Conservation (phyloP, 35 echinoderm and acorn worm genomes). For the Acanthaster planci region DNA sequence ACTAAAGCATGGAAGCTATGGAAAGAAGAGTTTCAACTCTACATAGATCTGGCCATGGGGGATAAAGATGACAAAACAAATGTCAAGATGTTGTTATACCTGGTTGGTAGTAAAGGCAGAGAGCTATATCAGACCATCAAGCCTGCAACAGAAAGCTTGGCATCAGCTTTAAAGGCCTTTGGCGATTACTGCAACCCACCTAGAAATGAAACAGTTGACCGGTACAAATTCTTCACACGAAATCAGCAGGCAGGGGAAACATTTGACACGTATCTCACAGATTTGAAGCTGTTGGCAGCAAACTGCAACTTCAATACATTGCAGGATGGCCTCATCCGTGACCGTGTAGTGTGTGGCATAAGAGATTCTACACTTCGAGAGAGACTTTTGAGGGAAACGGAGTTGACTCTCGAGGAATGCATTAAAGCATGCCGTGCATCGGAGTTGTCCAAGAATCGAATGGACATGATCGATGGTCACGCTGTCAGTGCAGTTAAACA, state of each 20-base stretch:
- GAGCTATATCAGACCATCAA: conserved; percentile 12
- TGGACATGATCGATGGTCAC: not conserved
- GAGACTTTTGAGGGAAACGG: conserved; percentile 39
- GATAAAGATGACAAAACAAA: conserved; percentile 13
- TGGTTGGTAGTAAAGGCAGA: conserved; percentile 39
- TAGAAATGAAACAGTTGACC: conserved; percentile 16
- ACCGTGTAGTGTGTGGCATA: conserved; percentile 59
- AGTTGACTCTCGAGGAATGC: conserved; percentile 39
- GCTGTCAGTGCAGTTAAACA: not conserved
- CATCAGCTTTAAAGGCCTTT: conserved; percentile 7
- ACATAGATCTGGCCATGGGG: conserved; percentile 15
- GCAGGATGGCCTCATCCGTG: conserved; percentile 43
- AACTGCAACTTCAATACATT: conserved; percentile 51
- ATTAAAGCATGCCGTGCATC: not conserved
- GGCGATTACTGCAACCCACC: conserved; percentile 27
- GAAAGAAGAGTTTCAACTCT: conserved; percentile 18
- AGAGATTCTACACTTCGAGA: conserved; percentile 44
- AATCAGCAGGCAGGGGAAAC: conserved; percentile 17
- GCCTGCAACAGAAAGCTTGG: not conserved
- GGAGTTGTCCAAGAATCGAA: not conserved
- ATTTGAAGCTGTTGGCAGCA: conserved; percentile 40
- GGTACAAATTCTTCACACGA: conserved; percentile 34
- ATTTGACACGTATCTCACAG: not conserved
- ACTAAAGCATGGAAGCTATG: not conserved
- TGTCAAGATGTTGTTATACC: conserved; percentile 38